Percentiles rank a stretch among this genome's conserved stretches.
Conservation (phyloP, 2,113 vertebrate species). For the Xenus cinereus region DNA sequence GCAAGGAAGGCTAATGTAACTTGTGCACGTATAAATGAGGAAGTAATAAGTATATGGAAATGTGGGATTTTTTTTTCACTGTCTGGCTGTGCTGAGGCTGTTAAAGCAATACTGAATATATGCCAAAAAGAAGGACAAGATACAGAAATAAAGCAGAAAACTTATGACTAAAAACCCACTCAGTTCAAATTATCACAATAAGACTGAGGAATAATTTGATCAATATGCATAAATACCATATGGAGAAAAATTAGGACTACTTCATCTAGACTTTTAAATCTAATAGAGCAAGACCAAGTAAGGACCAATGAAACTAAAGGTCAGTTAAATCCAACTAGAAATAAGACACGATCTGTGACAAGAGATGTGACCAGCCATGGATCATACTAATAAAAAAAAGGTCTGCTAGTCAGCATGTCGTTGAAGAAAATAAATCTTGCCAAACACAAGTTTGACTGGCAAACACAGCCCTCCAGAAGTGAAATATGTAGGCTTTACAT, state of each 20-base stretch:
- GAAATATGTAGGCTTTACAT: not conserved
- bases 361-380: not conserved
- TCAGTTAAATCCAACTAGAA: slow-evolving; percentile 18
- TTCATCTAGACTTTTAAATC: not conserved
- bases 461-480: not conserved
- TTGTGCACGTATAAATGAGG: not conserved
- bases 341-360: not conserved
- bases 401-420: not conserved
- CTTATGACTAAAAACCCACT: not conserved
- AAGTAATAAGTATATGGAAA: not conserved
- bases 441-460: not conserved
- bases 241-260: not conserved
- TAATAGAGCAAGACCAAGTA: not conserved
- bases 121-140: not conserved
- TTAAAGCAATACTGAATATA: not conserved
- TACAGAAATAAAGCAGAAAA: not conserved
- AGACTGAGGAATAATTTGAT: not conserved
- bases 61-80: not conserved
- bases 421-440: slow-evolving; percentile 3
- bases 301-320: slow-evolving; percentile 23
- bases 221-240: not conserved
- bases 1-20: not conserved
- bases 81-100: not conserved
- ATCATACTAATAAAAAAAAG: not conserved
- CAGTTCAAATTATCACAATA: not conserved